phyloP scores from a whole-genome alignment of 1,140 invertebrate species.

The Heliconius congener region DNA sequence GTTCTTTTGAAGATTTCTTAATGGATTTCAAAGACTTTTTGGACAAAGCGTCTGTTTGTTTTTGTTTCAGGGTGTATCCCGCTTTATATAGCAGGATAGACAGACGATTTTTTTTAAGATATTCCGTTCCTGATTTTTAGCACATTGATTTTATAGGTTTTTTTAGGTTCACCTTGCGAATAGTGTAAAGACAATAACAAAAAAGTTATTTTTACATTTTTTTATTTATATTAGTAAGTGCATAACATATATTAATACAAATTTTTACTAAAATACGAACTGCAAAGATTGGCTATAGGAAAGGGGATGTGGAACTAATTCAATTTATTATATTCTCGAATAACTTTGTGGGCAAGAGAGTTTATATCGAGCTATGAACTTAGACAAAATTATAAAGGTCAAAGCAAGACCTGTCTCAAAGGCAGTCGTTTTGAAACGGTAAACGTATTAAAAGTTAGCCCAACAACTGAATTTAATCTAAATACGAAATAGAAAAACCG shows the following conservation, averaged over 20 bases:
- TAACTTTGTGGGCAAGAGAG: constrained; percentile 21
- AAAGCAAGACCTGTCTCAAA: constrained; percentile 24
- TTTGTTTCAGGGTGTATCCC: too few species aligned
- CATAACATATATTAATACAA: neutral
- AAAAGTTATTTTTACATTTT: too few species aligned
- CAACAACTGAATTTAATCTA: neutral
- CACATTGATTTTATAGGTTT: too few species aligned
- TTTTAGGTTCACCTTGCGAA: too few species aligned
- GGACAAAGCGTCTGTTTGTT: too few species aligned
- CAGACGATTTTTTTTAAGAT: too few species aligned
- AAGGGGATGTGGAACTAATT: constrained; percentile 19
- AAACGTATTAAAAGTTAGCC: constrained; percentile 14
- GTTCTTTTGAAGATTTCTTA: neutral
- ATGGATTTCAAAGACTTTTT: neutral
- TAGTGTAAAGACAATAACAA: too few species aligned
- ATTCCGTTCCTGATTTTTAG: too few species aligned
- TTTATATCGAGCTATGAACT: constrained; percentile 22
- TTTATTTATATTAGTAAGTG: neutral
- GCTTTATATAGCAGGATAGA: too few species aligned
- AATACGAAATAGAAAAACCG: neutral
- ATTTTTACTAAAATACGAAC: neutral
- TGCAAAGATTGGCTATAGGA: constrained; percentile 11
- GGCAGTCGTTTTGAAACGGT: constrained; percentile 20
- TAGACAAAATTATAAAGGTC: constrained; percentile 25
- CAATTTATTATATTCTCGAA: constrained; percentile 26